These are phyloP conservation scores for Cremastinae sp. DNA, from an alignment of 2,888 invertebrate genomes.

Conservation along the genomic window DNA sequence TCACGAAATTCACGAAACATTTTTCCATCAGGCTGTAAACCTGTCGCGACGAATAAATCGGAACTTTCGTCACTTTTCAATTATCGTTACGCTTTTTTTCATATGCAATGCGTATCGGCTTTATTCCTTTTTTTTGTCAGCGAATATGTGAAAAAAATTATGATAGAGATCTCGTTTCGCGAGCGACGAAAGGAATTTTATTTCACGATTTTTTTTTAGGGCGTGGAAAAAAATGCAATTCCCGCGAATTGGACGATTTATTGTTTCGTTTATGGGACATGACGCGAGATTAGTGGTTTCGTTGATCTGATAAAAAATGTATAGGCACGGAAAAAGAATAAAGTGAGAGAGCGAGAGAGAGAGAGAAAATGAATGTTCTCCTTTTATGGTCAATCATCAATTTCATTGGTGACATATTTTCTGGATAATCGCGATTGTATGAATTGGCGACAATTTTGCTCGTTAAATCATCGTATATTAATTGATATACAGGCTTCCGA, in stretches of 20 bases:
- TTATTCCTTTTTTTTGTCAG: no score
- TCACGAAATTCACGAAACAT: no score
- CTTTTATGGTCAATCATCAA: neutral
- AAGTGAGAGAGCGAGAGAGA: neutral
- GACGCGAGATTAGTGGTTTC: neutral
- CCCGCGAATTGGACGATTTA: constrained; percentile 7
- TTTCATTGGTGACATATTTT: constrained; percentile 11
- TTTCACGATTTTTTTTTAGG: no score
- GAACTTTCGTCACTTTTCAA: no score
- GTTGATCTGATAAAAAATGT: neutral
- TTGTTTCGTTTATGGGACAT: neutral
- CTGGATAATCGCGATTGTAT: constrained; percentile 17
- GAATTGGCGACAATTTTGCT: constrained; percentile 18
- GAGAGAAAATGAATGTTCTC: constrained; percentile 5
- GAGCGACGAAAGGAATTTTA: no score
- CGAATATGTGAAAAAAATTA: no score
- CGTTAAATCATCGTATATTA: constrained; percentile 26
- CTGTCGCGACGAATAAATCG: no score
- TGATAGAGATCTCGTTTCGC: no score
- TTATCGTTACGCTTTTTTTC: no score
- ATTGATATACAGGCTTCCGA: constrained; percentile 25
- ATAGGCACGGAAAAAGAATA: no score
- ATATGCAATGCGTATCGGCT: no score
- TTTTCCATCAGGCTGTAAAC: no score
- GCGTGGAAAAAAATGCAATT: constrained; percentile 2